phyloP scores from a whole-genome alignment of 2,113 vertebrate species.

The Gorsachius goisagi region DNA sequence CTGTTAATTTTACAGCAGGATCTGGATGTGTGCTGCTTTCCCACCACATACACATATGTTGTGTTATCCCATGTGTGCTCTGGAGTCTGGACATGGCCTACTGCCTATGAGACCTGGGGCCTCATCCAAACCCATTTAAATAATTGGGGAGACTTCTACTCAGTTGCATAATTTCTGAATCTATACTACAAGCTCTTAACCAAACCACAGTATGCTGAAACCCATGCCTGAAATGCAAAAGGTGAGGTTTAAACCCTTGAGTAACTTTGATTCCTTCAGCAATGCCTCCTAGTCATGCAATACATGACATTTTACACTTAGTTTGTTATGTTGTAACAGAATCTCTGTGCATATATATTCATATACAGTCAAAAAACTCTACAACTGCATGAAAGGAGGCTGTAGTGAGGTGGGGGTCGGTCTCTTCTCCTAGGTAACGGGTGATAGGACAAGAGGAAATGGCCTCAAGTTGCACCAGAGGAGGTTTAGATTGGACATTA shows the following conservation, averaged over 20 bases:
- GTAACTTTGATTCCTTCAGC: neutral
- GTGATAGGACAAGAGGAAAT: no score
- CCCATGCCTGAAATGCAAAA: rapidly evolving
- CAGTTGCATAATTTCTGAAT: neutral
- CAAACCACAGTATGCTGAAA: neutral
- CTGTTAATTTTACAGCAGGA: neutral
- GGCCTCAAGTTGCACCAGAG: no score
- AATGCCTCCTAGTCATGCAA: neutral
- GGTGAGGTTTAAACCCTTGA: neutral
- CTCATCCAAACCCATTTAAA: neutral
- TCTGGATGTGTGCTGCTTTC: neutral
- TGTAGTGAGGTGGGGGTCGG: no score
- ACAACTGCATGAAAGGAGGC: no score
- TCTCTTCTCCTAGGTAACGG: no score
- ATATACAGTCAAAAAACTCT: neutral
- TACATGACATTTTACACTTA: neutral
- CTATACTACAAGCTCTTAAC: neutral
- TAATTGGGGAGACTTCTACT: neutral
- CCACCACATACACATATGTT: rapidly evolving
- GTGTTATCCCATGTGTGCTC: neutral
- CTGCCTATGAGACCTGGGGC: neutral
- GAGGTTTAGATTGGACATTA: no score
- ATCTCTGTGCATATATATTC: neutral
- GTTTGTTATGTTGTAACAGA: neutral
- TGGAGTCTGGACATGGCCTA: neutral